Base-by-base conservation (phyloP, 1,140 invertebrate genomes). In the Pentalonia nigronervosa region DNA sequence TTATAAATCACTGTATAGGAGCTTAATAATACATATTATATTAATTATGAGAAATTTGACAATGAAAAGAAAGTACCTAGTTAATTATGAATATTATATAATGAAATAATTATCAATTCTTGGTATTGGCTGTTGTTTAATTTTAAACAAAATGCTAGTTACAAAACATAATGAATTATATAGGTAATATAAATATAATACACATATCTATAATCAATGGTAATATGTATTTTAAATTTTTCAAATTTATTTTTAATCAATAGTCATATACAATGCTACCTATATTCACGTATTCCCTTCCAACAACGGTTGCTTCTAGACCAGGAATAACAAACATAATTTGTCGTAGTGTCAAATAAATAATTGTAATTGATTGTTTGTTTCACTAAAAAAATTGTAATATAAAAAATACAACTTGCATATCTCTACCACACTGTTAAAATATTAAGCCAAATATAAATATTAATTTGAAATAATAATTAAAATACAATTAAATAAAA, bases 41-140 rank as follows among this genome's bases (percentile, higher is more conserved):
- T 76, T 14, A 76, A 0, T n/a, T 76, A n/a, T 76, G n/a, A 17
- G n/a, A 76, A 76, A 76, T 76, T n/a, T n/a, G 17, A 76, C n/a
- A n/a, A 76, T 76, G n/a, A 76, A 76, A 76, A 30, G 25, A 53
- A n/a, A 76, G 17, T n/a, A 76, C n/a, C 17, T 76, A 76, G 30
- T 76, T 67, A 67, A 67, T n/a, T 76, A 76, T 76, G 60, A 76
- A n/a, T 76, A 76, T 34, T 76, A 76, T 76, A 17, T 76, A 76
- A 76, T 76, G n/a, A n/a, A 76, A 76, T n/a, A 76, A n/a, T 76
- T 76, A 76, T 76, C 60, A 76, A 76, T 76, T 76, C 60, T 76
- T 7, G n/a, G 60, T 76, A 76, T 76, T 67, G 60, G 14, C 11
- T 67, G n/a, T 17, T 76, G 25, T 76, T 76, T 76, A 76, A n/a